Evolutionary conservation across 2,113 vertebrate genomes (phyloP).

Genomic region (Coreoperca whiteheadi): DNA sequence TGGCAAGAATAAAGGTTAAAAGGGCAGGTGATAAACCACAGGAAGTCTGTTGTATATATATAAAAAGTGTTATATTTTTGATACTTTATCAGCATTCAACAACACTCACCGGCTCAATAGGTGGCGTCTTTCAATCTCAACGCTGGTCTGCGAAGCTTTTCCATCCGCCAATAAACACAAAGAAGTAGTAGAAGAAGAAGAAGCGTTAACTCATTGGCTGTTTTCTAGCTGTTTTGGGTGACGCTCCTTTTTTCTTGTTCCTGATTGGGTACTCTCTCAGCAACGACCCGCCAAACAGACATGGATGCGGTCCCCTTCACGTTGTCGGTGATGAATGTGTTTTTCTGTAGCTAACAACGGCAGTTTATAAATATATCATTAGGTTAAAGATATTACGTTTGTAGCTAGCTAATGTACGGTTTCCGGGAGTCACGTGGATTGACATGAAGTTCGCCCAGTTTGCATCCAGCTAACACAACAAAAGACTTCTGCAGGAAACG

Average conservation of each 20-base stretch:
- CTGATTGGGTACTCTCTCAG: conserved; percentile 13
- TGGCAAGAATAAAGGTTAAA: neutral
- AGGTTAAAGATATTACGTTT: neutral
- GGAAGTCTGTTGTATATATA: too few species aligned
- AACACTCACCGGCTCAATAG: neutral
- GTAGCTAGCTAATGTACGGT: neutral
- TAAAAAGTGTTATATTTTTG: too few species aligned
- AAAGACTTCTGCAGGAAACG: neutral
- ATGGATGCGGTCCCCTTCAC: neutral
- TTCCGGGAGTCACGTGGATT: neutral
- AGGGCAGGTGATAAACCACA: neutral
- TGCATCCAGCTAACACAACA: neutral
- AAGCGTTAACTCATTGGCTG: neutral
- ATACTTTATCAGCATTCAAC: too few species aligned
- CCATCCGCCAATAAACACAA: neutral
- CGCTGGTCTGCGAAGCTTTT: neutral
- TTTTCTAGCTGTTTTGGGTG: accelerated
- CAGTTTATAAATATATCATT: neutral
- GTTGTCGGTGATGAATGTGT: too few species aligned
- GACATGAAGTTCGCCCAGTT: neutral
- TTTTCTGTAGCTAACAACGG: neutral
- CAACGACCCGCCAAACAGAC: accelerated
- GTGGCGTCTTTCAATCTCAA: neutral
- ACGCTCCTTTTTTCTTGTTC: neutral
- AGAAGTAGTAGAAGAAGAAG: neutral